A percentile compares a stretch with the other conserved stretches of the same genome.
Conservation (phyloP, 2,113 vertebrate species). For the Hemiscyllium ocellatum region DNA sequence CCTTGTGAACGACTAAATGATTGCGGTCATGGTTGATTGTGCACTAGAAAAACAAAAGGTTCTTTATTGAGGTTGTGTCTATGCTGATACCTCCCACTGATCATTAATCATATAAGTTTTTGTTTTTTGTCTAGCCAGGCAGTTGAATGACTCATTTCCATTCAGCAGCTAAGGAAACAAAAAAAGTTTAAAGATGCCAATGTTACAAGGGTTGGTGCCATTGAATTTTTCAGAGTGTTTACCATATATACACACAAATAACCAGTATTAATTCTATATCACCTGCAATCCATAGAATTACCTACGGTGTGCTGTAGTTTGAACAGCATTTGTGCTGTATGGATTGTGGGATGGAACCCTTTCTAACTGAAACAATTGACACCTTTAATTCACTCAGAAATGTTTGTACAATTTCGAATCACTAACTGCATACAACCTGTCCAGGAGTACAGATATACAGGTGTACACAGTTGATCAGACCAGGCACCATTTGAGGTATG, state of each 20-base stretch:
- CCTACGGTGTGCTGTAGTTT: neutral
- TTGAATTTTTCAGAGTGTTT: neutral
- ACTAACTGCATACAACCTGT: neutral
- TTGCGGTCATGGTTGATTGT: neutral
- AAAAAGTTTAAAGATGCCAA: neutral
- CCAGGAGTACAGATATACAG: neutral
- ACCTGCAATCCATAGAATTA: neutral
- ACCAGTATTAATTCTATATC: neutral
- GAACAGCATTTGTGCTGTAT: too few species aligned
- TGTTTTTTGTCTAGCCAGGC: neutral
- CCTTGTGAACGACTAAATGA: neutral
- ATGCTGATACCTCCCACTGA: neutral
- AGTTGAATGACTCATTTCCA: neutral
- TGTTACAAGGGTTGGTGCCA: neutral
- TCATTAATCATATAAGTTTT: neutral
- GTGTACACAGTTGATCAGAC: neutral
- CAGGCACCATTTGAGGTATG: neutral
- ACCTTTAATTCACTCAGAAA: neutral
- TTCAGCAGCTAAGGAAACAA: neutral
- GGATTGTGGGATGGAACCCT: neutral
- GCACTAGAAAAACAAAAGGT: constrained; percentile 9
- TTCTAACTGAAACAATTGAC: neutral
- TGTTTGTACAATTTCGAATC: neutral
- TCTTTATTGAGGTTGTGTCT: neutral
- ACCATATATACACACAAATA: neutral